These are phyloP conservation scores for Oscheius sp. DNA, from an alignment of 2,888 invertebrate species.

Conservation along the genomic window DNA sequence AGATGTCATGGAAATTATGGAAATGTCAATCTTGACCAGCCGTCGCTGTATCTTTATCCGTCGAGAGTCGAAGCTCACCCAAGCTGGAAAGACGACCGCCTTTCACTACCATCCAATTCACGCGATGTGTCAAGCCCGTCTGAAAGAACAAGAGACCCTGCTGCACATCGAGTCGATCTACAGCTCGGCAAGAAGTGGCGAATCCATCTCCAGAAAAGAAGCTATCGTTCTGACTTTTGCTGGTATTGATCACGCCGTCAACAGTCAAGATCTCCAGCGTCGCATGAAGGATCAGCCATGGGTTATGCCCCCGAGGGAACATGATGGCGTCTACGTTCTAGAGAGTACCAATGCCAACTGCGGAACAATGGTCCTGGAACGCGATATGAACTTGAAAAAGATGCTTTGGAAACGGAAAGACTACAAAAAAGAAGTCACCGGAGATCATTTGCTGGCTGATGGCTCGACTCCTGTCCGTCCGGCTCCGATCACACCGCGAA, in stretches of 20 bases:
- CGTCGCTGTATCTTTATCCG: not conserved
- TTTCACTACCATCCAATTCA: not conserved
- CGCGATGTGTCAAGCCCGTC: not conserved
- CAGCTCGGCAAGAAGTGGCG: not conserved
- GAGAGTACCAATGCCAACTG: not conserved
- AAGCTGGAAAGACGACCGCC: not conserved
- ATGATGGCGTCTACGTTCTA: not conserved
- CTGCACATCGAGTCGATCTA: not conserved
- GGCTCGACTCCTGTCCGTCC: not conserved
- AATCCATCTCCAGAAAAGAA: not conserved
- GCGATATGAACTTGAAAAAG: not conserved
- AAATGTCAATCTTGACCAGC: not conserved
- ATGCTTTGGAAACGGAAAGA: not conserved
- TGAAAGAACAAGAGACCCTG: not conserved
- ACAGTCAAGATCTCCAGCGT: not conserved
- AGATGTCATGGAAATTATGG: not conserved
- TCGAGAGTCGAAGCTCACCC: not conserved
- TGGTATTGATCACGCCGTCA: too few relatives aligned
- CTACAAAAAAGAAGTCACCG: not conserved
- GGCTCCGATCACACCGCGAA: not conserved
- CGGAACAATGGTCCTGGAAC: not conserved
- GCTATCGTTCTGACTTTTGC: not conserved
- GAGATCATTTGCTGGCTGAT: not conserved
- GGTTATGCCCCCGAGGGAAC: not conserved
- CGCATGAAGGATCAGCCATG: not conserved